Evolutionary conservation across 2,888 invertebrate genomes (phyloP).

Genomic region (Diaperis boleti): DNA sequence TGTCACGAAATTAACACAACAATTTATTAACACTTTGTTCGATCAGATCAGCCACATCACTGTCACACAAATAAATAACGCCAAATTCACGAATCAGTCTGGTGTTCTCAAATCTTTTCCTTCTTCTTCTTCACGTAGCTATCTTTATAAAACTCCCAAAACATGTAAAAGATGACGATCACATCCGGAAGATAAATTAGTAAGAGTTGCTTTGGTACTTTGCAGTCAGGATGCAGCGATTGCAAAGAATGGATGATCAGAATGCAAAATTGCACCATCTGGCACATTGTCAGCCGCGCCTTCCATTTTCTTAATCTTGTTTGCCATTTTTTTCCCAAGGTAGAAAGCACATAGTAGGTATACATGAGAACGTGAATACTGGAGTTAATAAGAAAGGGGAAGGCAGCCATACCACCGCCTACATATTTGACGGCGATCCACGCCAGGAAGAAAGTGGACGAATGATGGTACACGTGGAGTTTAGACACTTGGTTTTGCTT

Average conservation of each 20-base stretch:
- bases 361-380: slow-evolving; percentile 83
- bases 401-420: slow-evolving; percentile 76
- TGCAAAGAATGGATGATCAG: slow-evolving; percentile 72
- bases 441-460: slow-evolving; percentile 71
- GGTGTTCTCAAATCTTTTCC: no score
- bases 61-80: no score
- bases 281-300: slow-evolving; percentile 69
- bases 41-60: no score
- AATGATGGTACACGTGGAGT: slow-evolving; percentile 81
- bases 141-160: slow-evolving; percentile 76
- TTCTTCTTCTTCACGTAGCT: slow-evolving; percentile 64
- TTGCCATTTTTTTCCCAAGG: slow-evolving; percentile 72
- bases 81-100: no score
- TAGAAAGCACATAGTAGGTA: slow-evolving; percentile 77
- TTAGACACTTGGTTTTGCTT: slow-evolving; percentile 78
- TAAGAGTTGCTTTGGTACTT: slow-evolving; percentile 68
- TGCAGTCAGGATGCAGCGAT: slow-evolving; percentile 71
- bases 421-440: slow-evolving; percentile 75
- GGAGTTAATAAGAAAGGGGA: slow-evolving; percentile 76
- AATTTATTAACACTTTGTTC: no score
- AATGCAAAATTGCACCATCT: slow-evolving; percentile 81
- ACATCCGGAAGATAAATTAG: slow-evolving; percentile 74
- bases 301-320: slow-evolving; percentile 72
- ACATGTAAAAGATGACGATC: slow-evolving; percentile 76
- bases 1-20: no score